Base-by-base conservation (phyloP, 2,888 invertebrate genomes). In the Drosophila buzzatii region DNA sequence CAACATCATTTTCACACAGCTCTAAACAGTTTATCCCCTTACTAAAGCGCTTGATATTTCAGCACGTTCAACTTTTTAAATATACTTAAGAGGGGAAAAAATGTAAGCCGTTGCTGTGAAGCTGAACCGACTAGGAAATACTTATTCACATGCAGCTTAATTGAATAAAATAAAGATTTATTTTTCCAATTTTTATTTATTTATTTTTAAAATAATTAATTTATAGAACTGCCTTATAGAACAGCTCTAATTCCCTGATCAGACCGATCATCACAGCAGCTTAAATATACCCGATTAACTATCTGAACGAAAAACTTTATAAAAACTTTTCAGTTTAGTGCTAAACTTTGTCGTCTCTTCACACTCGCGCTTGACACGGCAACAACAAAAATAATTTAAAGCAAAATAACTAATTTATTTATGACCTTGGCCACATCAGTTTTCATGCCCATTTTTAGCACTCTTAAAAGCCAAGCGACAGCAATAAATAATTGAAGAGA, bases 401-500 rank as follows among this genome's bases (percentile, higher is more conserved):
- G 7, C 6, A 35, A 35, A 35, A 14, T 35, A 52, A 33, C 4
- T 27, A 41, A 41, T 20, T 68, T 61, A 75, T 61, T 79, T 79
- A 55, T 51, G 79, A 33, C 79, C 76, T 71, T 77, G 76, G 39
- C 62, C 75, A 52, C 74, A 60, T 70, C 67, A 75, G 57, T 79
- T 75, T 67, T 31, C 73, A 53, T 39, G 44, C 45, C 78, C 75
- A 83, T 83, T 81, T 78, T 71, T 51, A 56, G 60, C 63, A 59
- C 62, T 68, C 56, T 74, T 74, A 75, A 81, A 69, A 78, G 60
- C 70, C 70, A 66, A 35, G 18, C 70, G 57, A 67, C 75, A 58
- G 71, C 45, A 67, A 77, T 71, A 72, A 79, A 79, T 77, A 79
- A 70, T 75, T 70, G 75, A 51, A 53, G 56, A 70, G 70, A 65